Conservation (phyloP, 2,888 invertebrate species). For the Muschampia staudingeri region DNA sequence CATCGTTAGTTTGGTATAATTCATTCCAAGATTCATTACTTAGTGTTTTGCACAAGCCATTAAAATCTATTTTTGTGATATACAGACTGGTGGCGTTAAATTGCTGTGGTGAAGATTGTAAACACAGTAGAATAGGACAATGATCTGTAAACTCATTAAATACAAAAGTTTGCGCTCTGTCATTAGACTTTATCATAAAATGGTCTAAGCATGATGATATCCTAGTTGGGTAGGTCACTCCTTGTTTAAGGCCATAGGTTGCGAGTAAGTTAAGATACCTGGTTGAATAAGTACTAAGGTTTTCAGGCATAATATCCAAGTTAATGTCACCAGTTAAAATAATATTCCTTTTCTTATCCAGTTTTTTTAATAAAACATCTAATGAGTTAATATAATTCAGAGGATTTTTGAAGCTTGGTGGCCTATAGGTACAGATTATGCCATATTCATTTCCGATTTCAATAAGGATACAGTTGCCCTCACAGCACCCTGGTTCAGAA, state of each 20-base stretch:
- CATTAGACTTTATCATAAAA: neutral
- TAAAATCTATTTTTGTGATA: neutral
- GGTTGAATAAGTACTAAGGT: neutral
- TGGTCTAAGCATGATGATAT: neutral
- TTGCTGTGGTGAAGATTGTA: neutral
- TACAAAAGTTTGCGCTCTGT: neutral
- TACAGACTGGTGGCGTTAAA: neutral
- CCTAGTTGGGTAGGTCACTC: neutral
- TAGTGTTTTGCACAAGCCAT: neutral
- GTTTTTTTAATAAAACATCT: neutral
- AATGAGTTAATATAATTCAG: neutral
- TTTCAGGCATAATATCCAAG: slow-evolving; percentile 15
- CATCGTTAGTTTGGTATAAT: neutral
- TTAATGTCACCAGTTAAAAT: neutral
- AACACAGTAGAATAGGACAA: neutral
- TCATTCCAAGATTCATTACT: neutral
- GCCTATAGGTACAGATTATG: neutral
- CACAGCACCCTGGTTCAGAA: neutral
- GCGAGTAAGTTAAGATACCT: neutral
- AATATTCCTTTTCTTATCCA: neutral
- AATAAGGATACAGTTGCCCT: neutral
- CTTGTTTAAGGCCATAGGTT: neutral
- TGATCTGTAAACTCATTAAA: neutral
- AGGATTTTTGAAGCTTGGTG: neutral
- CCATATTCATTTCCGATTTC: neutral